A percentile compares a stretch with the other conserved stretches of the same genome.
Evolutionary conservation across 2,888 invertebrate species (phyloP).

Genomic region (Nyleta sp.): DNA sequence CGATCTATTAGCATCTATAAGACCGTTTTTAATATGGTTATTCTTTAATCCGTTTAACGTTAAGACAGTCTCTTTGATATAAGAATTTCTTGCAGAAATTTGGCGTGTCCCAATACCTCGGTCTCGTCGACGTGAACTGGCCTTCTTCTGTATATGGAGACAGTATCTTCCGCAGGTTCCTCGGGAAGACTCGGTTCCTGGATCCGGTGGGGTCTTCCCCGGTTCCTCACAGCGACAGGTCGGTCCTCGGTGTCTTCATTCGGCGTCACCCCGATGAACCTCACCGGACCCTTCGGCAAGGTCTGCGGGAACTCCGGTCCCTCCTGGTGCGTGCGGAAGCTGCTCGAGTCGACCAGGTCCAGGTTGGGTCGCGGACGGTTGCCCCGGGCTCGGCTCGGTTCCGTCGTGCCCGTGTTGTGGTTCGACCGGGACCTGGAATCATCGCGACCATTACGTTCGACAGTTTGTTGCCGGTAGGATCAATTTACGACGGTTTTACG

Average conservation of each 20-base stretch:
- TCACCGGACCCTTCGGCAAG: conserved; percentile 84
- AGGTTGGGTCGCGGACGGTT: conserved; percentile 87
- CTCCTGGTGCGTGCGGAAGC: conserved; percentile 88
- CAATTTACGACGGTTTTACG: conserved; percentile 7
- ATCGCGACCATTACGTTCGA: not conserved
- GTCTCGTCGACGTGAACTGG: conserved; percentile 82
- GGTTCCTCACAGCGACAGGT: conserved; percentile 67
- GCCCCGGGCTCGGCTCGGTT: conserved; percentile 76
- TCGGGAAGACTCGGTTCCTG: conserved; percentile 76
- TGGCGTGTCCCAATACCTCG: too few species aligned
- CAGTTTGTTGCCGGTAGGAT: not conserved
- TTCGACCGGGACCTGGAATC: conserved; percentile 79
- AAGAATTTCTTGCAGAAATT: too few species aligned
- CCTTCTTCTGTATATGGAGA: conserved; percentile 80
- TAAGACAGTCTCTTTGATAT: too few species aligned
- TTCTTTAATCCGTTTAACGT: too few species aligned
- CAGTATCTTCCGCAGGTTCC: conserved; percentile 68
- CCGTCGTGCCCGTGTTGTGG: conserved; percentile 79
- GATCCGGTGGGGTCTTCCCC: conserved; percentile 73
- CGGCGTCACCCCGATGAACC: conserved; percentile 85
- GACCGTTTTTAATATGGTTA: too few species aligned
- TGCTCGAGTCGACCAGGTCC: conserved; percentile 91
- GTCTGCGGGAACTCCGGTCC: conserved; percentile 85
- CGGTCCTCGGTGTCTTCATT: conserved; percentile 83
- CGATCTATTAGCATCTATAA: too few species aligned